phyloP scores from a whole-genome alignment of 2,113 vertebrate genomes.

The Podarcis cretensis region DNA sequence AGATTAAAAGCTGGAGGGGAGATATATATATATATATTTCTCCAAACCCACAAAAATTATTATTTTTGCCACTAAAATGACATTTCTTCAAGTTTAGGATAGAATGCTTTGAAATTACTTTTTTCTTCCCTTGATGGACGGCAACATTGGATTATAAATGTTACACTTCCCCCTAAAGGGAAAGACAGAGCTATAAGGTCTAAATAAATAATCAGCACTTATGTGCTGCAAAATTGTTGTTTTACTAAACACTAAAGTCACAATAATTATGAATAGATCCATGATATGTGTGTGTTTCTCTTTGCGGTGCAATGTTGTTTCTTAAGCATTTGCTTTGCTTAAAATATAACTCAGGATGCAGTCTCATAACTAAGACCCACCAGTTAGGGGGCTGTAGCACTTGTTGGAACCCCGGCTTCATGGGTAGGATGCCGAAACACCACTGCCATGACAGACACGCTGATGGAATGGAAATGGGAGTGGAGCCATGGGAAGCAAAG shows the following conservation, averaged over 20 bases:
- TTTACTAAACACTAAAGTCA: constrained; percentile 56
- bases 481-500: neutral
- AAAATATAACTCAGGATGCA: constrained; percentile 41
- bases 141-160: constrained; percentile 58
- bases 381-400: neutral
- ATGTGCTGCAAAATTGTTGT: constrained; percentile 64
- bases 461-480: neutral
- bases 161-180: constrained; percentile 39
- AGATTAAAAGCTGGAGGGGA: constrained; percentile 5
- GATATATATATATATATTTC: neutral
- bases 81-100: constrained; percentile 28
- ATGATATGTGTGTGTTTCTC: constrained; percentile 52
- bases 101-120: constrained; percentile 24
- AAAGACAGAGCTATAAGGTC: constrained; percentile 56
- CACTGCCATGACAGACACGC: neutral
- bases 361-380: neutral
- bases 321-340: constrained; percentile 31
- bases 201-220: constrained; percentile 72
- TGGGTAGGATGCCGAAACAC: neutral
- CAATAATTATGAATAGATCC: constrained; percentile 71
- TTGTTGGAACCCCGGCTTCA: neutral
- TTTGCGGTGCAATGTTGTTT: constrained; percentile 37
- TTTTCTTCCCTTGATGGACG: constrained; percentile 8
- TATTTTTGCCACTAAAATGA: constrained; percentile 13
- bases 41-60: neutral